Conservation (phyloP, 2,888 invertebrate species). For the Drosophila atroscutellata region DNA sequence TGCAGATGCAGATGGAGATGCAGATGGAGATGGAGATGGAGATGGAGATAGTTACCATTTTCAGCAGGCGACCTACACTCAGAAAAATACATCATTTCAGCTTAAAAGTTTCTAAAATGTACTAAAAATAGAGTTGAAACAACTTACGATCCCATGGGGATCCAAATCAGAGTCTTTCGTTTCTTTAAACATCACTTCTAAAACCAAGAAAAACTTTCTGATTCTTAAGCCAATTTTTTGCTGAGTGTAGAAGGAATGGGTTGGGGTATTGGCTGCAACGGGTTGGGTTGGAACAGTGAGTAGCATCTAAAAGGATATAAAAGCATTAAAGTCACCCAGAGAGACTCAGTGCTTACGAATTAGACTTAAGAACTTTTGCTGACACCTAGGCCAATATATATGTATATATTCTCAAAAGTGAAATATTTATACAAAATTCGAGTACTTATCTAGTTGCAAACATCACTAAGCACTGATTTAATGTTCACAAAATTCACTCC, state of each 20-base stretch:
- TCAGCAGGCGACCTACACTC: conserved; percentile 23
- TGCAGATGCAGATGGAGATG: conserved; percentile 7
- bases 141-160: neutral
- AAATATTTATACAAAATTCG: neutral
- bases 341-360: neutral
- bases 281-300: neutral
- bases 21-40: conserved; percentile 1
- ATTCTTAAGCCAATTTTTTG: neutral
- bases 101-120: neutral
- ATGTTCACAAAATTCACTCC: neutral
- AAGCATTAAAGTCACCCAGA: neutral
- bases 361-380: neutral
- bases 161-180: neutral
- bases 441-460: neutral
- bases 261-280: neutral
- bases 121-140: neutral
- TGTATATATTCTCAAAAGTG: neutral
- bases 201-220: neutral
- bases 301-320: neutral
- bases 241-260: neutral
- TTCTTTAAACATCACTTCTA: neutral
- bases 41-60: conserved; percentile 19
- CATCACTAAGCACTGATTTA: neutral
- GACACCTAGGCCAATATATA: neutral
- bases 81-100: neutral